phyloP scores from a whole-genome alignment of 2,113 vertebrate species.

The Salvelinus fontinalis region DNA sequence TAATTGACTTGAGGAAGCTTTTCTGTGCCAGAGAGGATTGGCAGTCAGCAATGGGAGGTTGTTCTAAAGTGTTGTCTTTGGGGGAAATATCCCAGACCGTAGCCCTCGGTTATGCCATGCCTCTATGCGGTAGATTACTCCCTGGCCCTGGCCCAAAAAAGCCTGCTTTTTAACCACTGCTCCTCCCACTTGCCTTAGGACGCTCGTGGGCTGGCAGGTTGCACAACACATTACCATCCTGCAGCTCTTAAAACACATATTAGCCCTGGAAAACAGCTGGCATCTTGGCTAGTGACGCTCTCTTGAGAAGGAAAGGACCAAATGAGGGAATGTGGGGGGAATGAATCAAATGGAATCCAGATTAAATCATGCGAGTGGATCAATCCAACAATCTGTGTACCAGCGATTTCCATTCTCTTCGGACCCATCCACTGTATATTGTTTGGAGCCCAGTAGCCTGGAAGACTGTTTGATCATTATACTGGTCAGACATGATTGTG shows the following conservation, averaged over 20 bases:
- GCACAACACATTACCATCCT: constrained; percentile 71
- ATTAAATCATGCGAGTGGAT: constrained; percentile 58
- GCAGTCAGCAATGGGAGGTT: constrained; percentile 57
- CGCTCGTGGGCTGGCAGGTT: constrained; percentile 74
- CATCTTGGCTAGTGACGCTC: constrained; percentile 65
- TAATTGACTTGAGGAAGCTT: constrained; percentile 65
- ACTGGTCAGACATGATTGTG: not conserved
- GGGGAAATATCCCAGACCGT: constrained; percentile 59
- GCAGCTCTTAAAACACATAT: constrained; percentile 79
- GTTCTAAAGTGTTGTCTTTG: constrained; percentile 40
- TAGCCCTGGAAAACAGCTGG: constrained; percentile 75
- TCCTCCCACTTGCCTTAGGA: constrained; percentile 76
- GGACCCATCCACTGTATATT: not conserved
- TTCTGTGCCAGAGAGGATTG: constrained; percentile 60
- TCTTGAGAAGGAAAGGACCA: constrained; percentile 37
- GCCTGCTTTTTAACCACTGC: constrained; percentile 79
- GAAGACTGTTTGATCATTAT: constrained; percentile 40
- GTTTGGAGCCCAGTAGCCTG: constrained; percentile 8
- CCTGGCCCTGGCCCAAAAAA: constrained; percentile 72
- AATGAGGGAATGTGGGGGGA: constrained; percentile 15
- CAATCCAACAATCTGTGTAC: constrained; percentile 29
- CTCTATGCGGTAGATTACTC: constrained; percentile 72
- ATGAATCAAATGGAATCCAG: constrained; percentile 58
- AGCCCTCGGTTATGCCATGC: constrained; percentile 61
- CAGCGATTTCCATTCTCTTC: constrained; percentile 39